Evolutionary conservation across 2,113 vertebrate species (phyloP), one percentile per base, ranked within the genome.

Genomic region (Heliornis fulica): DNA sequence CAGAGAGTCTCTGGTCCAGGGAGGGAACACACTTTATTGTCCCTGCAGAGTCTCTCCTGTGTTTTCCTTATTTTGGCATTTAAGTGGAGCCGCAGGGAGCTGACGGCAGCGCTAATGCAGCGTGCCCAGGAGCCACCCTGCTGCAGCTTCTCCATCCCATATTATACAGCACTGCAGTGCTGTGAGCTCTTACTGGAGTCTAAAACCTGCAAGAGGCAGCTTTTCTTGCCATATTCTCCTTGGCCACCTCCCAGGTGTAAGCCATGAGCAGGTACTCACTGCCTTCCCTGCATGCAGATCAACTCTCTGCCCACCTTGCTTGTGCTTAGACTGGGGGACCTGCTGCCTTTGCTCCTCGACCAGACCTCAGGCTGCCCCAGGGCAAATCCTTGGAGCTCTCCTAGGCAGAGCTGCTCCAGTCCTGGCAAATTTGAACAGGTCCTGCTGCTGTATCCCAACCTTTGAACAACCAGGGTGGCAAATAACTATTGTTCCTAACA

Each of bases 161-260:
- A 48, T 97, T 94, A 92, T 65, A 79, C 97, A 64, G 16, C 61
- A 19, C 18, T 93, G 60, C 86, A 87, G 83, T 86, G 75, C 97
- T 92, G 84, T 86, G 89, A 93, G 91, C 88, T 94, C 86, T 85
- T 96, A 88, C 41, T 65, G 76, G 43, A 78, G 38, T 26, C 36
- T 56, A n/a, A 68, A 94, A 95, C 71, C 17, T n/a, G 32, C 17
- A 46, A 81, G n/a, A 75, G 45, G n/a, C 40, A 75, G 86, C 46
- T 96, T 98, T 91, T 76, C 45, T 75, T 92, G 96, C 77, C 54
- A 56, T 81, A 2, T 36, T 91, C 77, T 71, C 64, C n/a, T 4
- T 80, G 79, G 89, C 98, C 94, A 64, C 97, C 90, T 93, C 81
- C 89, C 85, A 86, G 88, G 93, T 91, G 96, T 88, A 93, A 96